Percentiles rank a stretch among this genome's conserved stretches.
Conservation (phyloP, 2,113 vertebrate species). For the Scortum barcoo region DNA sequence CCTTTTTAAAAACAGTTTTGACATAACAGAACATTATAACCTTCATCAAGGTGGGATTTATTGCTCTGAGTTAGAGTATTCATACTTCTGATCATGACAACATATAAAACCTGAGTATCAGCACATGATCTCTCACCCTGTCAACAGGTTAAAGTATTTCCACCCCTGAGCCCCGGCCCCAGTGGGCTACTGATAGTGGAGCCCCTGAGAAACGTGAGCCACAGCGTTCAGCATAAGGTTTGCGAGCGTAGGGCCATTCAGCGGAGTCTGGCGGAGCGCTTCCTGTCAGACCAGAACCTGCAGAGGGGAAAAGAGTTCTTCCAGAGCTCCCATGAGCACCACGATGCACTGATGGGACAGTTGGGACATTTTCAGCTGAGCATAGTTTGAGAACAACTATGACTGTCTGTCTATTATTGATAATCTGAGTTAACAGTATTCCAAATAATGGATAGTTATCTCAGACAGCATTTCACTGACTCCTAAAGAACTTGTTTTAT, state of each 20-base stretch:
- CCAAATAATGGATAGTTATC: no score
- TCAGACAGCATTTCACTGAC: no score
- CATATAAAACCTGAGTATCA: neutral
- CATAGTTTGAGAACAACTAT: neutral
- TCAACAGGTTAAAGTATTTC: conserved; percentile 24
- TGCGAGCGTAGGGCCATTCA: conserved; percentile 3
- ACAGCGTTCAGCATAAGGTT: neutral
- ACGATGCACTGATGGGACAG: conserved; percentile 20
- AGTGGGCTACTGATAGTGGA: conserved; percentile 28
- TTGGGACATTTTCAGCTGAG: conserved; percentile 2
- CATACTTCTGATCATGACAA: neutral
- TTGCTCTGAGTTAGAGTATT: neutral
- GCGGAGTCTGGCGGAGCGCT: conserved; percentile 21
- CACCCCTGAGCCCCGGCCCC: neutral
- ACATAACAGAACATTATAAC: neutral
- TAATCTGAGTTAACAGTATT: no score
- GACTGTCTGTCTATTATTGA: neutral
- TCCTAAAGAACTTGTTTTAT: no score
- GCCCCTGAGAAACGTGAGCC: conserved; percentile 23
- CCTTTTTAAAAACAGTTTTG: neutral
- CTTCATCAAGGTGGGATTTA: neutral
- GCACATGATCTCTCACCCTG: neutral
- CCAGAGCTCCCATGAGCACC: conserved; percentile 10
- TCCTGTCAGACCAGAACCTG: conserved; percentile 4
- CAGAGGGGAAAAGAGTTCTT: conserved; percentile 22